Evolutionary conservation across 2,888 invertebrate species (phyloP), one percentile per base, ranked within the genome.

Genomic region (Pherbina coryleti): DNA sequence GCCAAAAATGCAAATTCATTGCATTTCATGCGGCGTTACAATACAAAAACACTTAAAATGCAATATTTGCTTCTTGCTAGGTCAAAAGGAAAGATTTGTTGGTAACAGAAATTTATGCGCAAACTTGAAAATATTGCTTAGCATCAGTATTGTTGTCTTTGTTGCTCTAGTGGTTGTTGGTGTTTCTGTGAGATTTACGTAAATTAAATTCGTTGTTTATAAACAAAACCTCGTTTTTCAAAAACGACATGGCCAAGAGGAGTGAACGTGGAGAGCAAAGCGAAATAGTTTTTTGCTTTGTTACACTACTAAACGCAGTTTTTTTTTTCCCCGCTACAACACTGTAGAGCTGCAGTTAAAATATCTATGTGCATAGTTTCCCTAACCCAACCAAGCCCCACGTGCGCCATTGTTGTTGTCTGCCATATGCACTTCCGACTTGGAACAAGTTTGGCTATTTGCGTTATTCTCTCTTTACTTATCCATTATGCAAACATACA

Each of bases 161-260:
- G 22, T 31, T 34, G 25, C n/a, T 34, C 25, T 69, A 8, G 55
- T n/a, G 5, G 55, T 55, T 55, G 9, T 31, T 28, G 31, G 31
- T n/a, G 44, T 25, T 62, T 17, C n/a, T 74, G 51, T 17, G 22
- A 51, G 34, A 51, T 64, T 66, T 28, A 74, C 74, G 64, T 67
- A 75, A 67, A 55, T 67, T 66, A 53, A 75, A 75, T 55, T 75
- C 67, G 67, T 37, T 49, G 67, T 75, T 67, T 67, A 66, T 67
- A 75, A 75, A 67, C 67, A 75, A 37, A 66, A 67, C 22, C 66
- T 75, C 75, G 31, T 75, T 75, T 75, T 75, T 75, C 66, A 75
- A 67, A 75, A 67, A 22, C 66, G 51, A 34, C 66, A 34, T 19
- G 51, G 25, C 49, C 53, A 19, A n/a, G 22, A 19, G 11, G 51